These are phyloP conservation scores for Phytoseiulus persimilis DNA, from an alignment of 2,888 invertebrate genomes.

Conservation along the genomic window DNA sequence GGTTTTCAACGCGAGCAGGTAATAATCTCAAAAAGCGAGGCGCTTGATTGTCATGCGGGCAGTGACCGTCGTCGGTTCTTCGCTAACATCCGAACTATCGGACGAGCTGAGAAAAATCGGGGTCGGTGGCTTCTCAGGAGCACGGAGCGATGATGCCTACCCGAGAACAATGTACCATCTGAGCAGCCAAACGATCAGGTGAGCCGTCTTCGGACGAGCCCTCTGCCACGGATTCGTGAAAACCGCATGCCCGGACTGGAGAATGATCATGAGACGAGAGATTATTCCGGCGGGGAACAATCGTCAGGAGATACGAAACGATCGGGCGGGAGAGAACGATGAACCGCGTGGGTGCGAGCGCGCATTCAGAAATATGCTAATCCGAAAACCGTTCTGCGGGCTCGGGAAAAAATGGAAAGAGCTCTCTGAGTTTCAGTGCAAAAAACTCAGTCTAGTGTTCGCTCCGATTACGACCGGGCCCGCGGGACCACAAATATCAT, in stretches of 20 bases:
- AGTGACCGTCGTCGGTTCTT: background rate
- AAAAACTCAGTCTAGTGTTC: background rate
- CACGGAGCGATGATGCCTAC: no score
- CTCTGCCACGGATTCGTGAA: no score
- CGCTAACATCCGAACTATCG: background rate
- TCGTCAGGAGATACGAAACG: background rate
- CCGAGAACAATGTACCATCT: no score
- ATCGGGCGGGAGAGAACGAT: background rate
- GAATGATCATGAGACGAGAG: no score
- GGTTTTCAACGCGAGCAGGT: background rate
- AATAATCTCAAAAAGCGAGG: background rate
- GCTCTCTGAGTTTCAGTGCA: background rate
- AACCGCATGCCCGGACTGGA: no score
- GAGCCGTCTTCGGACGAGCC: no score
- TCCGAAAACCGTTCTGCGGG: background rate
- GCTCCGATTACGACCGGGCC: background rate
- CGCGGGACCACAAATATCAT: background rate
- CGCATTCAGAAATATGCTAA: background rate
- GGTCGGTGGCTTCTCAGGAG: no score
- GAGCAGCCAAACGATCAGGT: no score
- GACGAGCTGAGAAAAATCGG: no score
- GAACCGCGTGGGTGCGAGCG: background rate
- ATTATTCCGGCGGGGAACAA: background rate
- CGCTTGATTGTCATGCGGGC: background rate
- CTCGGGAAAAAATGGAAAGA: background rate